These are phyloP conservation scores for Sinosuthora webbiana DNA, from an alignment of 2,113 vertebrate genomes.

Conservation along the genomic window DNA sequence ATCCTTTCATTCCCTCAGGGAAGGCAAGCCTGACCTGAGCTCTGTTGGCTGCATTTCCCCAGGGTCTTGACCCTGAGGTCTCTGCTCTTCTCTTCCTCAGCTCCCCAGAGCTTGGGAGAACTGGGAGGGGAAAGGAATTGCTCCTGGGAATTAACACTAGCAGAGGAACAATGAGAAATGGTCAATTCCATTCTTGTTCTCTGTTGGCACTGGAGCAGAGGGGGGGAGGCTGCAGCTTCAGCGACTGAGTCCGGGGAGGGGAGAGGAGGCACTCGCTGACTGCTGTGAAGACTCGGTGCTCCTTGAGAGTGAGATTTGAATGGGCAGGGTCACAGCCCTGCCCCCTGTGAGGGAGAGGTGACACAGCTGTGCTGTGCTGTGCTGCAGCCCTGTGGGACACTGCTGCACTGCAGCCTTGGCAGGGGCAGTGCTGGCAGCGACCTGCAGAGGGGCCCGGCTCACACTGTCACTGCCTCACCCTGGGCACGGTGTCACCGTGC, in stretches of 20 bases:
- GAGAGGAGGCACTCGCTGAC: not conserved
- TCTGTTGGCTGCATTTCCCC: not conserved
- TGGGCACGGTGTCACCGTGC: not conserved
- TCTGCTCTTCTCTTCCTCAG: not conserved
- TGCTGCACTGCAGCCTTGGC: not conserved
- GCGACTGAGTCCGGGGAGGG: not conserved
- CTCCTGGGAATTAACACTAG: not conserved
- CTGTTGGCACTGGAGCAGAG: not conserved
- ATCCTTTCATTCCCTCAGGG: not conserved
- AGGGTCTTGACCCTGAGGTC: not conserved
- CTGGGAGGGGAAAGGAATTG: not conserved
- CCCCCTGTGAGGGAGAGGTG: too few relatives aligned
- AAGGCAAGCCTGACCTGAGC: not conserved
- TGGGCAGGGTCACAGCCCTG: not conserved
- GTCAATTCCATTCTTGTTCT: not conserved
- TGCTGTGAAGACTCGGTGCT: rapidly evolving
- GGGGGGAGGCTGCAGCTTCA: not conserved
- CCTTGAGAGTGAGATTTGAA: not conserved
- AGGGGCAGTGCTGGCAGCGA: rapidly evolving
- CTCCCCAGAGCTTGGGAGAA: not conserved
- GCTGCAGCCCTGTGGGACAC: not conserved
- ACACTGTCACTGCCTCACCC: rapidly evolving
- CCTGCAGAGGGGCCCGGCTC: not conserved
- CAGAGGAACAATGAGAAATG: not conserved
- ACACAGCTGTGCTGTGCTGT: not conserved